These are phyloP conservation scores for Serinus canaria DNA, from an alignment of 2,113 vertebrate species.

Conservation along the genomic window DNA sequence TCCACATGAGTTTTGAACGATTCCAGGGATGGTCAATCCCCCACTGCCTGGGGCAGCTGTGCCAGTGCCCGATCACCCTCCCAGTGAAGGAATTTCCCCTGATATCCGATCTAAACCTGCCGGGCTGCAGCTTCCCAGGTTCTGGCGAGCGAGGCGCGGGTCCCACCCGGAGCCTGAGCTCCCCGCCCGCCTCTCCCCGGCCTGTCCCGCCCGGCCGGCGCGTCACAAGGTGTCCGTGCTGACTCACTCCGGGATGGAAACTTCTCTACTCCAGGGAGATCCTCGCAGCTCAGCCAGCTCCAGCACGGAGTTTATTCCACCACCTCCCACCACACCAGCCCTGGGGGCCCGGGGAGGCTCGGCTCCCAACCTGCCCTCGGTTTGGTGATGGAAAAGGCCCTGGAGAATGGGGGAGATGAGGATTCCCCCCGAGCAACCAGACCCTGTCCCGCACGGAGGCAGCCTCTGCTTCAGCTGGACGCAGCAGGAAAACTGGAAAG, in stretches of 20 bases:
- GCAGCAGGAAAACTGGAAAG: not conserved
- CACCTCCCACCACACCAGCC: not conserved
- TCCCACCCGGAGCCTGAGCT: not conserved
- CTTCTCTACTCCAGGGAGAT: not conserved
- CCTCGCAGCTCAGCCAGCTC: not conserved
- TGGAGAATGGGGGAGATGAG: not conserved
- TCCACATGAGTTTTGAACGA: fast-evolving
- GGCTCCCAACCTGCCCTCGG: not conserved
- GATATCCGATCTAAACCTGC: not conserved
- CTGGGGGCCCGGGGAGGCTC: not conserved
- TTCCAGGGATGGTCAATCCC: not conserved
- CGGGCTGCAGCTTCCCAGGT: not conserved
- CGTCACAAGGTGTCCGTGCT: not conserved
- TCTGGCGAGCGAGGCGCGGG: not conserved
- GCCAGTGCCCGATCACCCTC: not conserved
- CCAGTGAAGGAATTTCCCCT: not conserved
- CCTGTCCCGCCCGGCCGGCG: not conserved
- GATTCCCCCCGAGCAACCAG: not conserved
- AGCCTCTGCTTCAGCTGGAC: not conserved
- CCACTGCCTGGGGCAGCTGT: not conserved
- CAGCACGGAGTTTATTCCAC: not conserved
- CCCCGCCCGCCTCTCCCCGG: not conserved
- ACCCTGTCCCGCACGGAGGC: not conserved
- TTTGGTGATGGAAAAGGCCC: not conserved
- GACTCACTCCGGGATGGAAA: not conserved